Base-by-base conservation (phyloP, 2,888 invertebrate genomes). In the Pandemis cinnamomeana region DNA sequence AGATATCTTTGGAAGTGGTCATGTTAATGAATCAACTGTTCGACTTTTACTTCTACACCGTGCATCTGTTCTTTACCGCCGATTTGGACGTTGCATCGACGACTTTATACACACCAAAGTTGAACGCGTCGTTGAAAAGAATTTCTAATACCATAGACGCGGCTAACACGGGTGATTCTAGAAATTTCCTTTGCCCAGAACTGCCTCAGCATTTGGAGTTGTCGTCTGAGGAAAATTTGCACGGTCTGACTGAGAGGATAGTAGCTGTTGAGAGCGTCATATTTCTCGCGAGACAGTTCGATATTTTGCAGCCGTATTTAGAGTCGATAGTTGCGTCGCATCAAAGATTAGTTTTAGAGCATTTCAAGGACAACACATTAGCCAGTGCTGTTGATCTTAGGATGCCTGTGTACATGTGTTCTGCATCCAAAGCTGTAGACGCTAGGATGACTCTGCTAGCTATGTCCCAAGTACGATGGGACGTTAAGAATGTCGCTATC, bases 391-490 rank as follows among this genome's bases (percentile, higher is more conserved):
- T 88, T 0, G 98, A 98, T 90, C 91, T 99, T 71, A 94, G 98
- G 41, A 95, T 96, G 81, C 98, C 99, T 0, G 96, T 98, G 10
- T 99, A 98, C 84, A 97, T 97, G 95, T 96, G 97, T 75, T 98
- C 98, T 0, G 96, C 97, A 0, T 96, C 97, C 0, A 96, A 96
- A 83, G 95, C 97, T 0, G 96, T 99, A 7, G 97, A 98, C 86
- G 95, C 97, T 7, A 95, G 97, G 55, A 95, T 96, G 15, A 95
- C 98, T 46, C 90, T 99, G 8, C 94, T 96, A 76, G 95, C 97
- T n/a, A 99, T 99, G 97, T 96, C 97, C 71, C 97, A 97, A 90
- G 98, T 99, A 0, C 97, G 97, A 88, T 99, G 99, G 99, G 96
- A 98, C 91, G 96, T 99, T 75, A 98, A 98, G 94, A 98, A 98